phyloP scores from a whole-genome alignment of 2,888 invertebrate species.

The Lasioglossum leucozonium region DNA sequence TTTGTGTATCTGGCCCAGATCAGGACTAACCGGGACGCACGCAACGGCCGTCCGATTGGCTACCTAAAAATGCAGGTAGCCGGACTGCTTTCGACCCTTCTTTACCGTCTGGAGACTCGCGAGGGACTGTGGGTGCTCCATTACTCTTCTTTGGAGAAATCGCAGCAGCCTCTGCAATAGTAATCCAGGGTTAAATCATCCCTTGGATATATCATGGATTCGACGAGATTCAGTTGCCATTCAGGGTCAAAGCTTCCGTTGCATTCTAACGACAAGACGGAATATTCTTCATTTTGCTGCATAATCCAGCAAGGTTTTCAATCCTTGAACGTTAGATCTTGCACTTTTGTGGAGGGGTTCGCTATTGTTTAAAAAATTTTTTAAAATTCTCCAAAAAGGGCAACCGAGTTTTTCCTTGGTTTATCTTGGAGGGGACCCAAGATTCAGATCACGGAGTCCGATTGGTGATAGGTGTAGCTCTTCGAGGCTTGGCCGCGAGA shows the following conservation, averaged over 20 bases:
- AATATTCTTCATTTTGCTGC: too few relatives aligned
- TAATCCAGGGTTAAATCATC: background rate
- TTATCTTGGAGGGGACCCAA: background rate
- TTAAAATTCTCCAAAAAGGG: background rate
- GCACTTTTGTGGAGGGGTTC: too few relatives aligned
- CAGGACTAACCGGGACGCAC: slow-evolving; percentile 79
- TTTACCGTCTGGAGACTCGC: background rate
- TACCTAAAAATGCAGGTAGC: background rate
- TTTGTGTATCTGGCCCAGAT: slow-evolving; percentile 84
- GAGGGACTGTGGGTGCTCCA: background rate
- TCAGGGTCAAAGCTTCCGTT: too few relatives aligned
- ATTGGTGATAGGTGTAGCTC: background rate
- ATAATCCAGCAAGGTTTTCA: too few relatives aligned
- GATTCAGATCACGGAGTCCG: background rate
- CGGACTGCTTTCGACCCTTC: background rate
- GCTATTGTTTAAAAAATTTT: too few relatives aligned
- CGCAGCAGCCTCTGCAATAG: background rate
- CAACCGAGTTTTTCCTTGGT: background rate
- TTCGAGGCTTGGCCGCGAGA: slow-evolving; percentile 18
- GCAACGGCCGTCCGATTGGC: slow-evolving; percentile 72
- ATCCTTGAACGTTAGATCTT: too few relatives aligned
- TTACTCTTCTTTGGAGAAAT: background rate
- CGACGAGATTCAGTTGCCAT: too few relatives aligned
- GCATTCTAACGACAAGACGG: too few relatives aligned
- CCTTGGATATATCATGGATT: too few relatives aligned